Evolutionary conservation across 2,113 vertebrate species (phyloP).

Genomic region (Callocephalon fimbriatum): DNA sequence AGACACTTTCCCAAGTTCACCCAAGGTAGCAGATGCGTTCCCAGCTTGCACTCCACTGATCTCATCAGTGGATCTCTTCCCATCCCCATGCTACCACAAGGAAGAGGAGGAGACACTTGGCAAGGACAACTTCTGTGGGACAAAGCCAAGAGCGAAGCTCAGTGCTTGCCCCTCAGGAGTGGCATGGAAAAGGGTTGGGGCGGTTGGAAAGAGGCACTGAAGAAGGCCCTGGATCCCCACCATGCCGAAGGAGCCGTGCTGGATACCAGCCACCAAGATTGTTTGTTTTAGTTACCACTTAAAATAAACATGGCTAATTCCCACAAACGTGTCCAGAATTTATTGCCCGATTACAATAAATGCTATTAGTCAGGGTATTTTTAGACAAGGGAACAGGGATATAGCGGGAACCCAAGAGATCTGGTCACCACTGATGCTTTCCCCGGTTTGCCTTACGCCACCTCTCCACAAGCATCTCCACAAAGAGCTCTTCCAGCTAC

Average conservation of each 20-base stretch:
- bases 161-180: neutral
- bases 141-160: neutral
- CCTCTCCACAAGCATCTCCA: neutral
- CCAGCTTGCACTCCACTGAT: neutral
- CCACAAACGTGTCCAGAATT: conserved; percentile 7
- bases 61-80: neutral
- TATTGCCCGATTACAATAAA: conserved; percentile 30
- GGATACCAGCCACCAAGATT: conserved; percentile 17
- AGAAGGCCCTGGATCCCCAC: neutral
- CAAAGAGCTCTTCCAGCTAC: neutral
- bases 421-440: neutral
- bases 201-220: neutral
- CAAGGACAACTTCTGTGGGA: neutral
- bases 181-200: neutral
- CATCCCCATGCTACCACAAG: neutral
- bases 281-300: conserved; percentile 34
- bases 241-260: neutral
- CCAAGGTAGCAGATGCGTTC: neutral
- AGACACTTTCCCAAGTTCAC: neutral
- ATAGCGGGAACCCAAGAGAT: neutral
- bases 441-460: neutral
- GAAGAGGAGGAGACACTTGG: neutral
- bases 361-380: neutral
- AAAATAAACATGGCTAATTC: conserved; percentile 16
- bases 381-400: neutral